A percentile compares a stretch with the other conserved stretches of the same genome.
phyloP scores from a whole-genome alignment of 2,113 vertebrate genomes.

The Chlorodrepanis virens region DNA sequence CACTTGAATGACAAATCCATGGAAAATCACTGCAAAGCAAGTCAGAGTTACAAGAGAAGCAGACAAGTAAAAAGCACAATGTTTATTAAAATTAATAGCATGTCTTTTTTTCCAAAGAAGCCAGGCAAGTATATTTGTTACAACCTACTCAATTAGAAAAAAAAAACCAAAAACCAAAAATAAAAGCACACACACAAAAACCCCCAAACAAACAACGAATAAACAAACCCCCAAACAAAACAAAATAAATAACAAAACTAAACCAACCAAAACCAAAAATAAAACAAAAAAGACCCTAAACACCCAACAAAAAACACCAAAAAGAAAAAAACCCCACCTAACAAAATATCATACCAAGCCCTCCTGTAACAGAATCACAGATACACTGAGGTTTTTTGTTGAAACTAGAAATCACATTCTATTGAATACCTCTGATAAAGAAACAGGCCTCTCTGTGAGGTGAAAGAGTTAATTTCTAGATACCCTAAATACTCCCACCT shows the following conservation, averaged over 20 bases:
- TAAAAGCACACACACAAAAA: not conserved
- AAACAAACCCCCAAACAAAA: not conserved
- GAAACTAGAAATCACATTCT: not conserved
- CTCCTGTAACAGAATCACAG: not conserved
- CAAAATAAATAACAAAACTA: not conserved
- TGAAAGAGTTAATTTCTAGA: slow-evolving; percentile 47
- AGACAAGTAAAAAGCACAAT: not conserved
- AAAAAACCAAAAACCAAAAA: not conserved
- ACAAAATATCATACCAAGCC: not conserved
- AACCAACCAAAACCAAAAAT: too few relatives aligned
- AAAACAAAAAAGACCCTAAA: not conserved
- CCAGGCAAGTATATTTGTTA: not conserved
- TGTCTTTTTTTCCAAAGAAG: not conserved
- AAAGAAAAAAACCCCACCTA: accelerated
- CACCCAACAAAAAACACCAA: not conserved
- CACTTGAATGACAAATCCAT: slow-evolving; percentile 16
- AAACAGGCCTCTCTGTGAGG: not conserved
- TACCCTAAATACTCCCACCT: slow-evolving; percentile 13
- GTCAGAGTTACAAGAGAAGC: not conserved
- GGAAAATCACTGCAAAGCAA: slow-evolving; percentile 31
- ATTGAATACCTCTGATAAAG: not conserved
- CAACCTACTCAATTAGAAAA: not conserved
- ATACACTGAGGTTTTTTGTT: not conserved
- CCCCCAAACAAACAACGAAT: not conserved
- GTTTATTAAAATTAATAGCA: not conserved